Conservation (phyloP, 2,797 vertebrate genomes). For the Chelon auratus region DNA sequence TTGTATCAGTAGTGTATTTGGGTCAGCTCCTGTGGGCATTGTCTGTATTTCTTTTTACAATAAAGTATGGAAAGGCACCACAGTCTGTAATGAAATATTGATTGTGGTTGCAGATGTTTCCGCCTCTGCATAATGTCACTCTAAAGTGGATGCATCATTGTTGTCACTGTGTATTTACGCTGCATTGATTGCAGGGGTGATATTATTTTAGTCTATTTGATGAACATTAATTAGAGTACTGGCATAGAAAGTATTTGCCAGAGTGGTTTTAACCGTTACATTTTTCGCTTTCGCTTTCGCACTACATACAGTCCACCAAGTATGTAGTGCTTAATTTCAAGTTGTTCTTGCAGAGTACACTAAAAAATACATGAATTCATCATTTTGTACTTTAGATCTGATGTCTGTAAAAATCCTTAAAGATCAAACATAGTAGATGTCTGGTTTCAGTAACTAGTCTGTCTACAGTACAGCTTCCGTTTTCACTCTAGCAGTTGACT, state of each 20-base stretch:
- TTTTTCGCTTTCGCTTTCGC: background rate
- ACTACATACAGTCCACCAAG: too few species aligned
- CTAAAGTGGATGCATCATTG: slow-evolving; percentile 3
- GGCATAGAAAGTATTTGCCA: too few species aligned
- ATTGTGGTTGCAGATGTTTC: slow-evolving; percentile 70
- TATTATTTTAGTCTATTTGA: background rate
- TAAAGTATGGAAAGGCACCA: slow-evolving; percentile 20
- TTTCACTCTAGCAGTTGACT: slow-evolving; percentile 7
- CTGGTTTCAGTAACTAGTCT: too few species aligned
- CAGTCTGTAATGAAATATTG: slow-evolving; percentile 70
- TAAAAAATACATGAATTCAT: background rate
- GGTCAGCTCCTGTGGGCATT: slow-evolving; percentile 56
- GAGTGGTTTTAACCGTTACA: too few species aligned
- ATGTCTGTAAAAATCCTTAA: too few species aligned
- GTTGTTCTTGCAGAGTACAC: background rate
- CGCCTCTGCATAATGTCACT: slow-evolving; percentile 38
- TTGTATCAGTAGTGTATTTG: slow-evolving; percentile 34
- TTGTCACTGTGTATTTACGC: slow-evolving; percentile 1
- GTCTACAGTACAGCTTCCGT: background rate
- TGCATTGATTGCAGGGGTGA: background rate
- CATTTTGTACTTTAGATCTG: too few species aligned
- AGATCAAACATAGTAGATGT: too few species aligned
- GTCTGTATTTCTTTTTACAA: slow-evolving; percentile 38
- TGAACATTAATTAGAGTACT: background rate
- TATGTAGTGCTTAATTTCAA: too few species aligned